Evolutionary conservation across 2,797 vertebrate genomes (phyloP), one percentile per base, ranked within the genome.

Genomic region (Rhyacichthys aspro): DNA sequence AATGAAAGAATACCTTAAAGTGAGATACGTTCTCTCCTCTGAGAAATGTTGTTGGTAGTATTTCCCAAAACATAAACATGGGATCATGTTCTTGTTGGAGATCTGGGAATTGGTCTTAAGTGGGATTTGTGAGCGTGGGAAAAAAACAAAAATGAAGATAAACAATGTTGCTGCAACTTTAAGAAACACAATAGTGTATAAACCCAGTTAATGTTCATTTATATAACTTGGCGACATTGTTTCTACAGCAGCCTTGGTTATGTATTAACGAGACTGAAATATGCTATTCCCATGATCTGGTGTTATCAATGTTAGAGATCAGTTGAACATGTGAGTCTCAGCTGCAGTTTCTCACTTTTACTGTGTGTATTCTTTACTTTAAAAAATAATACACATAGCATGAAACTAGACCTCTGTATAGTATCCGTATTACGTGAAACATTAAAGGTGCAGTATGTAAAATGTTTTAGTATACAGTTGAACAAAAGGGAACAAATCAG

Each of bases 81-180:
- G 49, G 49, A 38, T 38, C 37, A 15, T 18, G 16, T 3, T 15
- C 11, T 8, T 37, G 28, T 34, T n/a, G 47, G 47, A 49, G 34
- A 3, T 18, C 36, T 28, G 23, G 23, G 23, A 28, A 28, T 28
- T 28, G 23, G 23, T 28, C 23, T 28, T 4, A 28, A 28, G 23
- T 28, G 23, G 49, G 16, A 15, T 38, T 52, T 52, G 16, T 16
- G 0, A 3, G 34, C 49, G 17, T 12, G 11, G 37, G 11, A 7
- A 37, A 7, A 37, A 52, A 52, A 52, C 34, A 52, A 4, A 8
- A 37, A 52, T 52, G 37, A 52, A 33, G 10, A 15, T 9, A 49
- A 49, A 49, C 12, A 10, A 14, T 18, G 1, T 12, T 18, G 34
- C 5, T 28, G 23, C 23, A 5, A 28, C 23, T 28, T 2, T 28